Conservation (phyloP, 53 echinoderm and acorn worm species). For the Mesocentrotus franciscanus region DNA sequence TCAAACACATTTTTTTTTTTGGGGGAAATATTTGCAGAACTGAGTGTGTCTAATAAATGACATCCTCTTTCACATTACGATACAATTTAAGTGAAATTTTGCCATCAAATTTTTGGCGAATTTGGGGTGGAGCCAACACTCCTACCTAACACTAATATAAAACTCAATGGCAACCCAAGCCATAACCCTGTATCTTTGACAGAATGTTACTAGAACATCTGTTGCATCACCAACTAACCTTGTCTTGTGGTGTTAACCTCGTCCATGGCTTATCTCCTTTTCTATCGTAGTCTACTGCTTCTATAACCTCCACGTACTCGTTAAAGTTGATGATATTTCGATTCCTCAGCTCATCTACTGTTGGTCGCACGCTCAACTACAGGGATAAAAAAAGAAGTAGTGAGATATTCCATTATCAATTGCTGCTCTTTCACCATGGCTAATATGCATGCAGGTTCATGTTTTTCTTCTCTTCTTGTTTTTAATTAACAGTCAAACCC, state of each 20-base stretch:
- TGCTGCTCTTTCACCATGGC: too few relatives aligned
- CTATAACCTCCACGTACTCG: slow-evolving; percentile 97
- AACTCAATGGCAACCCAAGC: background rate
- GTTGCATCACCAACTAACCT: slow-evolving; percentile 69
- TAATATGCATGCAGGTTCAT: too few relatives aligned
- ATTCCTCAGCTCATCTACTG: slow-evolving; percentile 90
- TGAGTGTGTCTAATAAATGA: too few relatives aligned
- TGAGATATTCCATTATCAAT: background rate
- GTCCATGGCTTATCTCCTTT: slow-evolving; percentile 98
- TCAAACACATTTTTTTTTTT: too few relatives aligned
- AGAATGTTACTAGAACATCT: background rate
- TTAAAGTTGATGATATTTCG: slow-evolving; percentile 98
- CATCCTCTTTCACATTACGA: too few relatives aligned
- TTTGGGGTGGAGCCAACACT: too few relatives aligned
- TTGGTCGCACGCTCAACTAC: slow-evolving; percentile 96
- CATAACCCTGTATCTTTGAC: background rate
- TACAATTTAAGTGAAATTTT: too few relatives aligned
- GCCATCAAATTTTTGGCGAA: too few relatives aligned
- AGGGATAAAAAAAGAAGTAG: background rate
- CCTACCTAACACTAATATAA: background rate
- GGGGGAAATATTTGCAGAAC: too few relatives aligned
- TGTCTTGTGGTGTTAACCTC: slow-evolving; percentile 96
- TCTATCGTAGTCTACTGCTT: slow-evolving; percentile 94
- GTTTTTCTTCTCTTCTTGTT: background rate
- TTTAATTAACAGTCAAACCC: too few relatives aligned